Conservation (phyloP, 1,140 invertebrate species). For the Nebria ingens region DNA sequence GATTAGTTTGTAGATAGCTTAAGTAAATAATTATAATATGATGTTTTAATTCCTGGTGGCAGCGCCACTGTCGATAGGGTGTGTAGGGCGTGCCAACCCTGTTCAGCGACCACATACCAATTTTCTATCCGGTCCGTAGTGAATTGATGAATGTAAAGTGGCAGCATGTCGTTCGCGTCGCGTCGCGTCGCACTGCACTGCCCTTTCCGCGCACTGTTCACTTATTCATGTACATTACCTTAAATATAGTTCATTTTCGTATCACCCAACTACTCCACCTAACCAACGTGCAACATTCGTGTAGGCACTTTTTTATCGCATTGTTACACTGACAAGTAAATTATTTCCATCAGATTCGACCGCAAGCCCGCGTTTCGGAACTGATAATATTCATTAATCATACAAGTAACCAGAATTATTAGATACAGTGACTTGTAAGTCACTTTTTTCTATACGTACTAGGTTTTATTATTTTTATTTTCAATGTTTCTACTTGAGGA, state of each 20-base stretch:
- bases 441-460: too few species aligned
- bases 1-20: too few species aligned
- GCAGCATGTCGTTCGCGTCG: not conserved
- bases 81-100: too few species aligned
- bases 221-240: conserved; percentile 8
- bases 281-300: too few species aligned
- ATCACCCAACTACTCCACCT: not conserved
- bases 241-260: conserved; percentile 5
- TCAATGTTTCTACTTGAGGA: too few species aligned
- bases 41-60: too few species aligned
- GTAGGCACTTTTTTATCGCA: not conserved
- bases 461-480: too few species aligned
- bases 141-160: not conserved
- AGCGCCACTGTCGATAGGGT: too few species aligned
- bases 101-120: not conserved
- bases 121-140: not conserved
- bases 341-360: conserved; percentile 2
- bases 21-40: too few species aligned
- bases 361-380: not conserved
- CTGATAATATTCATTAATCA: not conserved
- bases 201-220: not conserved
- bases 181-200: not conserved
- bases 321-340: conserved; percentile 1
- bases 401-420: too few species aligned
- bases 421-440: too few species aligned